Conservation (phyloP, 2,888 invertebrate genomes). For the Tetramorium bicarinatum region DNA sequence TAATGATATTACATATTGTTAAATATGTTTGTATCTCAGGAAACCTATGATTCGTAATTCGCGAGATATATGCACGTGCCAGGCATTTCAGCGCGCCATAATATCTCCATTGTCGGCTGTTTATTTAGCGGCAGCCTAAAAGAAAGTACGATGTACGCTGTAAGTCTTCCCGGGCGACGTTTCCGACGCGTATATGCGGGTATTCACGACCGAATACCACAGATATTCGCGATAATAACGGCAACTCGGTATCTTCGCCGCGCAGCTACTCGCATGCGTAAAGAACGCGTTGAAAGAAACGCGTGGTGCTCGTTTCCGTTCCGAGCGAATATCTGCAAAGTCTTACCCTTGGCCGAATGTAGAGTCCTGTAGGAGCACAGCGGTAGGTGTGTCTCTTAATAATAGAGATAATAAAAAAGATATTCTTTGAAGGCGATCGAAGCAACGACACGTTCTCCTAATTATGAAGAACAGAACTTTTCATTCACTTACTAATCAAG, state of each 20-base stretch:
- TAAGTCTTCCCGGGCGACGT: constrained; percentile 47
- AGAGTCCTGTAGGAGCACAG: no score
- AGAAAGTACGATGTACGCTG: constrained; percentile 19
- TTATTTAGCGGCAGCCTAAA: constrained; percentile 24
- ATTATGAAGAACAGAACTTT: no score
- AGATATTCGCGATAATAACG: constrained; percentile 61
- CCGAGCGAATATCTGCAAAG: no score
- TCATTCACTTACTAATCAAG: no score
- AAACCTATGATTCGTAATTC: constrained; percentile 2
- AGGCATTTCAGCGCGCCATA: constrained; percentile 1
- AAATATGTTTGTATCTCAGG: background rate
- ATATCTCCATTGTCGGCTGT: constrained; percentile 42
- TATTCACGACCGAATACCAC: constrained; percentile 34
- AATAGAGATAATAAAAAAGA: no score
- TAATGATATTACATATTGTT: background rate
- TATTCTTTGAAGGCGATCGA: no score
- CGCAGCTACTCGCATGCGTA: background rate
- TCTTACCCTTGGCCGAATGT: no score
- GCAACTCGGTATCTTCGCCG: constrained; percentile 44
- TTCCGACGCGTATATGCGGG: constrained; percentile 51
- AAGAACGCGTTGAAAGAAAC: no score
- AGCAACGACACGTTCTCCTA: no score
- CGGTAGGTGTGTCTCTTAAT: no score
- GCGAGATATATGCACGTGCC: background rate
- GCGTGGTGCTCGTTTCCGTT: no score